These are phyloP conservation scores for Perca fluviatilis DNA, from an alignment of 2,113 vertebrate species.

Conservation along the genomic window DNA sequence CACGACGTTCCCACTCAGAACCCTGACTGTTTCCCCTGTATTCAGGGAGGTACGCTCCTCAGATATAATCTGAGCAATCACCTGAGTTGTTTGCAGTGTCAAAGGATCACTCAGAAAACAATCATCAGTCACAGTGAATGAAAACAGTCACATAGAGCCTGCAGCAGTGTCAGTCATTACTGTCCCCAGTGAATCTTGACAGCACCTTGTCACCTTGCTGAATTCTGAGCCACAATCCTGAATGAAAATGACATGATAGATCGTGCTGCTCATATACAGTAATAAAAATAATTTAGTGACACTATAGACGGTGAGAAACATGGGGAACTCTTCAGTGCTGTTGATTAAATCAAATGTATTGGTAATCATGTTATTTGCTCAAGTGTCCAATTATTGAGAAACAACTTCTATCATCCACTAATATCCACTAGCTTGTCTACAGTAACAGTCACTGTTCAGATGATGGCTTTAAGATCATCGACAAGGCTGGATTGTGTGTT, in stretches of 20 bases:
- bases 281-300: not conserved
- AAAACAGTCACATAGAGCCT: not conserved
- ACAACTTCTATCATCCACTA: not conserved
- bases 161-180: not conserved
- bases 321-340: not conserved
- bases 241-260: conserved; percentile 12
- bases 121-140: not conserved
- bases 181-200: not conserved
- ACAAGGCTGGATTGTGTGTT: too few species aligned
- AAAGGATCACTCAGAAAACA: not conserved
- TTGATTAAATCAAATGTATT: not conserved
- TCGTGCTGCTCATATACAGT: not conserved
- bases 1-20: not conserved
- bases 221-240: not conserved
- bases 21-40: too few species aligned
- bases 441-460: not conserved
- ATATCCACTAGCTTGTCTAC: not conserved
- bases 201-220: conserved; percentile 3
- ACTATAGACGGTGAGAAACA: not conserved
- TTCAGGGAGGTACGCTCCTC: not conserved
- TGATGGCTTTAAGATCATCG: too few species aligned
- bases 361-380: not conserved
- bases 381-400: not conserved
- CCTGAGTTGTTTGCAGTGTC: not conserved
- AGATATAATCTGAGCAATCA: not conserved